phyloP scores from a whole-genome alignment of 2,113 vertebrate genomes.

The Colius striatus region DNA sequence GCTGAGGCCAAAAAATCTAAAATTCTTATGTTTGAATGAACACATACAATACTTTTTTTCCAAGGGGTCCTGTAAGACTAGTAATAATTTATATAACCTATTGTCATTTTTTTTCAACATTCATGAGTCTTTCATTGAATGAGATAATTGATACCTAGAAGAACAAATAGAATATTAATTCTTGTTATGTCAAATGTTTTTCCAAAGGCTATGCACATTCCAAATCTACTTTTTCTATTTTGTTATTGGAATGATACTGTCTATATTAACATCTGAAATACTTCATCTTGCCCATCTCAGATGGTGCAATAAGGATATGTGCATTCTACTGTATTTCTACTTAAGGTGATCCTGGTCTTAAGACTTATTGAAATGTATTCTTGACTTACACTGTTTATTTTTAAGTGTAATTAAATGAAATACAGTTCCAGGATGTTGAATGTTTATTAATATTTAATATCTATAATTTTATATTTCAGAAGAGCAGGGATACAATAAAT shows the following conservation, averaged over 20 bases:
- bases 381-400: neutral
- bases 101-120: neutral
- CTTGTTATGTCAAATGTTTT: neutral
- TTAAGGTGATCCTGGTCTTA: neutral
- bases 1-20: neutral
- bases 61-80: neutral
- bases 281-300: neutral
- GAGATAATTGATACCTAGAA: neutral
- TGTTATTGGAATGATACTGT: neutral
- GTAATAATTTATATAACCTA: neutral
- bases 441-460: conserved; percentile 38
- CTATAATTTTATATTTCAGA: conserved; percentile 34
- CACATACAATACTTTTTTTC: neutral
- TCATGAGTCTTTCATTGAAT: neutral
- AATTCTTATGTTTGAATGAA: neutral
- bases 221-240: neutral
- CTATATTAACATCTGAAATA: neutral
- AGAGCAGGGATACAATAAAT: conserved; percentile 40
- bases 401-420: neutral
- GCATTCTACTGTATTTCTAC: neutral
- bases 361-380: neutral
- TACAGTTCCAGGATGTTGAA: neutral
- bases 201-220: neutral
- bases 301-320: neutral
- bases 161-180: neutral